Percentiles rank a stretch among this genome's conserved stretches.
Conservation (phyloP, 1,140 invertebrate species). For the Batillaria attramentaria region DNA sequence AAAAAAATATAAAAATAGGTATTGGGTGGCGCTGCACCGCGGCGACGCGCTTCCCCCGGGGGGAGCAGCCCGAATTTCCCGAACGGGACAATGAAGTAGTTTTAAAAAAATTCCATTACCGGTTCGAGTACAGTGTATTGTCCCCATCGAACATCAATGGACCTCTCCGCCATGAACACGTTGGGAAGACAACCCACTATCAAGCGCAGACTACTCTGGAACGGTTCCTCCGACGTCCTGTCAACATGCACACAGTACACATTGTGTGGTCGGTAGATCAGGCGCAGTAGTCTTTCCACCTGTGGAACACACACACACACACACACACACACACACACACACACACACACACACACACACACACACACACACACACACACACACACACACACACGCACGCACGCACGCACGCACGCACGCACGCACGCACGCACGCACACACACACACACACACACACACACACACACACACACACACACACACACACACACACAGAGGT, state of each 20-base stretch:
- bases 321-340: neutral
- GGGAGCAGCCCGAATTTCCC: too few relatives aligned
- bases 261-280: conserved; percentile 30
- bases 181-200: conserved; percentile 54
- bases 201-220: conserved; percentile 20
- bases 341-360: too few relatives aligned
- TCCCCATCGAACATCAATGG: conserved; percentile 40
- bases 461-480: conserved; percentile 2
- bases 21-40: too few relatives aligned
- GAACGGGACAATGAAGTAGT: too few relatives aligned
- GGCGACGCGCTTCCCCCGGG: too few relatives aligned
- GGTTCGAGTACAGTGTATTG: conserved; percentile 35
- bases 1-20: too few relatives aligned
- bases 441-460: neutral
- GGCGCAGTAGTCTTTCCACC: conserved; percentile 26
- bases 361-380: conserved; percentile 12
- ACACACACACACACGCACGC: conserved; percentile 5
- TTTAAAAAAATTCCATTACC: too few relatives aligned
- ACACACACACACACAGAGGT: neutral
- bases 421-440: neutral
- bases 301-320: too few relatives aligned
- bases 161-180: conserved; percentile 45
- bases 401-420: conserved; percentile 4
- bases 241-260: conserved; percentile 49
- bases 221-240: conserved; percentile 22